Conservation (phyloP, 2,888 invertebrate genomes). For the Fragum fragum region DNA sequence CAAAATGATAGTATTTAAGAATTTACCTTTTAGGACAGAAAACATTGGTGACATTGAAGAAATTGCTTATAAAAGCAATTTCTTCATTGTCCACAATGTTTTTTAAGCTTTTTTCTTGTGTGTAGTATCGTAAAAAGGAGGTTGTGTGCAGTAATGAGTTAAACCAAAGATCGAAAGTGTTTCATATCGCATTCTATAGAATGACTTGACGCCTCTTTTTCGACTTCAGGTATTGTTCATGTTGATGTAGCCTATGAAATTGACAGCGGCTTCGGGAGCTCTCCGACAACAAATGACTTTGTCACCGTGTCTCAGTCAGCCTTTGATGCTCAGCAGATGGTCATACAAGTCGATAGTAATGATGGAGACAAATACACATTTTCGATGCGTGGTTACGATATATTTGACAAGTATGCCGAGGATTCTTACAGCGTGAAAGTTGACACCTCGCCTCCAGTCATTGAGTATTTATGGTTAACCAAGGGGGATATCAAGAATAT, state of each 20-base stretch:
- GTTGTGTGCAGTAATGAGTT: too few relatives aligned
- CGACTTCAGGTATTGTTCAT: conserved; percentile 48
- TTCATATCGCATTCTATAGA: too few relatives aligned
- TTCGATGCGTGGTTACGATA: conserved; percentile 56
- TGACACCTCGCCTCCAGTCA: conserved; percentile 61
- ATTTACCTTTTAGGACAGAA: too few relatives aligned
- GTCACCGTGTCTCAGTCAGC: conserved; percentile 28
- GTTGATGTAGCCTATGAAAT: conserved; percentile 42
- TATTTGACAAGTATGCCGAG: conserved; percentile 51
- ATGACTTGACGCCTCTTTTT: too few relatives aligned
- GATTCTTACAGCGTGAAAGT: conserved; percentile 57
- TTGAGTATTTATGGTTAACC: conserved; percentile 67
- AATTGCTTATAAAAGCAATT: too few relatives aligned
- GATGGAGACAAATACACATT: conserved; percentile 63
- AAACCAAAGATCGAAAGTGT: too few relatives aligned
- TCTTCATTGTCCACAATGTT: too few relatives aligned
- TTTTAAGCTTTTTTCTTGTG: too few relatives aligned
- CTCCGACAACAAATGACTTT: conserved; percentile 19
- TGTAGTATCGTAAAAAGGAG: too few relatives aligned
- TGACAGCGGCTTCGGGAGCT: conserved; percentile 11
- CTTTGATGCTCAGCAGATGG: conserved; percentile 39
- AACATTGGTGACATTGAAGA: too few relatives aligned
- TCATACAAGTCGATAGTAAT: conserved; percentile 31
- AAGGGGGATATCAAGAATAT: conserved; percentile 66
- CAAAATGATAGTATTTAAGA: too few relatives aligned